phyloP scores from a whole-genome alignment of 2,797 vertebrate genomes.

The Pagetopsis macropterus region DNA sequence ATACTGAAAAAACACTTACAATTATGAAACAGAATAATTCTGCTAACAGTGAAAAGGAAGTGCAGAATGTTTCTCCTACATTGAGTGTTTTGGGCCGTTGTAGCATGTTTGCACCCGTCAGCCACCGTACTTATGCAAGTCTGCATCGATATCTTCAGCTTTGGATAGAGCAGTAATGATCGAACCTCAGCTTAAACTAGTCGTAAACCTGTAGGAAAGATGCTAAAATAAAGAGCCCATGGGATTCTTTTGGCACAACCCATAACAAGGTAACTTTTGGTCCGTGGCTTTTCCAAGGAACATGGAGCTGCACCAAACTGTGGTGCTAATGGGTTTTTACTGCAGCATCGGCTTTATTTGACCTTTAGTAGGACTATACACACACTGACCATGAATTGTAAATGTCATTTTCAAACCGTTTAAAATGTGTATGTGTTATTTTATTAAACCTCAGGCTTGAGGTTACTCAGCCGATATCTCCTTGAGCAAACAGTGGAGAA shows the following conservation, averaged over 20 bases:
- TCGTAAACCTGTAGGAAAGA: constrained; percentile 22
- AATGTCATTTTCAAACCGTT: constrained; percentile 53
- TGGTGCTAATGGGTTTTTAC: constrained; percentile 64
- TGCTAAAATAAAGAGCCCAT: constrained; percentile 49
- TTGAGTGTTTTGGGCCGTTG: too few species aligned
- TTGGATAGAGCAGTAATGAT: constrained; percentile 3
- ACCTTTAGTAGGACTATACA: constrained; percentile 55
- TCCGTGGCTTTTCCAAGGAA: constrained; percentile 54
- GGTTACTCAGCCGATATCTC: constrained; percentile 41
- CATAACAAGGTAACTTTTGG: constrained; percentile 48
- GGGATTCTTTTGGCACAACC: constrained; percentile 51
- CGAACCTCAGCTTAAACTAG: constrained; percentile 7
- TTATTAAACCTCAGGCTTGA: constrained; percentile 42
- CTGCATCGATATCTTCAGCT: constrained; percentile 27
- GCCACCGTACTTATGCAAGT: too few species aligned
- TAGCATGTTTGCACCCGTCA: too few species aligned
- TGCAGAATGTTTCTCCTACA: too few species aligned
- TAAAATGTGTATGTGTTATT: constrained; percentile 58
- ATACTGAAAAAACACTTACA: too few species aligned
- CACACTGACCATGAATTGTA: constrained; percentile 61
- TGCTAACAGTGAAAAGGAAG: too few species aligned
- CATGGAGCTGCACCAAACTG: constrained; percentile 46
- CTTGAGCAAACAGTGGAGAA: constrained; percentile 60
- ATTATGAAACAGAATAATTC: too few species aligned
- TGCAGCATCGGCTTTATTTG: constrained; percentile 50